Evolutionary conservation across 37 sponge, comb jelly and placozoan genomes (phyloP), one percentile per base, ranked within the genome.

Genomic region (Chondrilla cf. caribensis): DNA sequence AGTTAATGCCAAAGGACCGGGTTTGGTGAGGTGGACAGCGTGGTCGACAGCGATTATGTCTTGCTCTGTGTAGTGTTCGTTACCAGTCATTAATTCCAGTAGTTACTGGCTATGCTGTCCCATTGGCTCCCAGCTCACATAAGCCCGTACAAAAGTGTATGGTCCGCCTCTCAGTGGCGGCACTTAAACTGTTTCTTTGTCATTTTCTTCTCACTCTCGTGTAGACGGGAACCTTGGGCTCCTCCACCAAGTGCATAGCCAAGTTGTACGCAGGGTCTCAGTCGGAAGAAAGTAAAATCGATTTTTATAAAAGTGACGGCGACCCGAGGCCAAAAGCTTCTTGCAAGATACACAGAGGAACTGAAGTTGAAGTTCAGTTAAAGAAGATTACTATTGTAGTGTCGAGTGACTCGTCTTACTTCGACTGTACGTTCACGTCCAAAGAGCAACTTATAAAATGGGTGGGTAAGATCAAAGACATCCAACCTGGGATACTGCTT

Each of bases 391-490:
- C 41, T 5, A 39, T 42, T 31, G 6, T 31, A 0, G 40, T 73
- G 2, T 36, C 41, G 5, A 18, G 21, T 6, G 41, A 24, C 25
- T 25, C 76, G 14, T 42, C 41, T 0, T 43, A n/a, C 19, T 73
- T 36, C 44, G 76, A 73, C 11, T 39, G 41, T 42, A 37, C 22
- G 2, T 73, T 73, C 43, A n/a, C 76, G 11, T 73, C 76, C n/a
- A 37, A 73, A 40, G 25, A 73, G 2, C 25, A 40, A 7, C 31
- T 73, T 31, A 39, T 73, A 17, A n/a, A 22, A 3, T 73, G 76
- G 76, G 24, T 73, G 43, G 44, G 76, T n/a, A 73, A 73, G 44
- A 73, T 73, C 41, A 73, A 73, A 37, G 76, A 73, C 15, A 32
- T 73, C 1, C 76, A 73, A 22, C 76, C 76, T 1, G 44, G 76